Evolutionary conservation across 2,888 invertebrate genomes (phyloP).

Genomic region (Ormyrus labotus): DNA sequence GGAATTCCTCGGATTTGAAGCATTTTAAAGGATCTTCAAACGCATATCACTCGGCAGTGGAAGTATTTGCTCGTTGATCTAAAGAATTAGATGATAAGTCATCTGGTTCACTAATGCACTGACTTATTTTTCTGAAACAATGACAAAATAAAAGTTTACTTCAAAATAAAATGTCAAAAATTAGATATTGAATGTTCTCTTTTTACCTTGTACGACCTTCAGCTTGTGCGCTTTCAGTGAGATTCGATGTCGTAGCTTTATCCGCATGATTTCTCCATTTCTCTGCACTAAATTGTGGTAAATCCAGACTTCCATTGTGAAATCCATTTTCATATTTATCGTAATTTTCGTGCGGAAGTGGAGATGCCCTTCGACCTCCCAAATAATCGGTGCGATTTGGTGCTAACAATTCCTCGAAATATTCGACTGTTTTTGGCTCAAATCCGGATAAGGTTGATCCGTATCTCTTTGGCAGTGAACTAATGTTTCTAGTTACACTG

Average conservation of each 20-base stretch:
- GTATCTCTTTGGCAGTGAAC: conserved; percentile 66
- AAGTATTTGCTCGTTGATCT: conserved; percentile 59
- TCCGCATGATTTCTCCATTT: conserved; percentile 63
- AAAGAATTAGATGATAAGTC: conserved; percentile 60
- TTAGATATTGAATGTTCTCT: conserved; percentile 11
- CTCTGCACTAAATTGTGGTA: conserved; percentile 55
- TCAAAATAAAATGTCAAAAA: not conserved
- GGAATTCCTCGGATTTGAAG: conserved; percentile 42
- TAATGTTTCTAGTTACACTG: conserved; percentile 57
- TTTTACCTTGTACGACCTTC: conserved; percentile 64
- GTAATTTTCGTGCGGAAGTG: conserved; percentile 60
- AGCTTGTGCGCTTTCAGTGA: conserved; percentile 54
- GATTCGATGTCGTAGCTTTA: conserved; percentile 57
- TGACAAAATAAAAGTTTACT: not conserved
- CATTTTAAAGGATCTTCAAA: conserved; percentile 27
- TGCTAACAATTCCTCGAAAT: conserved; percentile 70
- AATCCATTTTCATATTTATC: conserved; percentile 68
- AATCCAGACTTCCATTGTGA: conserved; percentile 66
- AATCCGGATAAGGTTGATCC: conserved; percentile 63
- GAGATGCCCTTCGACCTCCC: conserved; percentile 63
- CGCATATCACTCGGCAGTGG: conserved; percentile 58
- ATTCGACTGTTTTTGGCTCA: conserved; percentile 69
- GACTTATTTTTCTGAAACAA: conserved; percentile 54
- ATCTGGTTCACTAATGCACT: conserved; percentile 60
- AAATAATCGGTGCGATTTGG: conserved; percentile 67